Evolutionary conservation across 2,797 vertebrate genomes (phyloP).

Genomic region (Ficedula albicollis): DNA sequence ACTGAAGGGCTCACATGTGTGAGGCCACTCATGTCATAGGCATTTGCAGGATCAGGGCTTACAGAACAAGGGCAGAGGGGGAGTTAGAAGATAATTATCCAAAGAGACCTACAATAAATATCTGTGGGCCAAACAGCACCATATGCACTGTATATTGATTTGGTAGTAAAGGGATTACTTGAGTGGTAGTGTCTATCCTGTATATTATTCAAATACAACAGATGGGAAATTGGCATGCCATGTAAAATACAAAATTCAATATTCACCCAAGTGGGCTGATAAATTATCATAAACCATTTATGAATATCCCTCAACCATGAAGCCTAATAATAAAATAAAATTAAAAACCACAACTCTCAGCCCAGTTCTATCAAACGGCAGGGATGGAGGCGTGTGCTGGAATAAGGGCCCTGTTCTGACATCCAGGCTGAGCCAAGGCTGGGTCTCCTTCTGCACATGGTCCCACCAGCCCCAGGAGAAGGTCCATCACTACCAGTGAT

Average conservation of each 20-base stretch:
- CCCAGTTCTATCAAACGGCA: neutral
- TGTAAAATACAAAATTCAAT: slow-evolving; percentile 70
- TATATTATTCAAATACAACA: slow-evolving; percentile 74
- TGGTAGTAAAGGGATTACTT: slow-evolving; percentile 67
- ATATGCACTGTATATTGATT: slow-evolving; percentile 69
- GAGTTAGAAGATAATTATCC: slow-evolving; percentile 59
- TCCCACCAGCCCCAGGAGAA: neutral
- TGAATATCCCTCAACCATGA: slow-evolving; percentile 73
- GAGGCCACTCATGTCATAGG: neutral
- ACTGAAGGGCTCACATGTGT: neutral
- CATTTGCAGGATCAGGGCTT: slow-evolving; percentile 15
- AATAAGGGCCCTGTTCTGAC: neutral
- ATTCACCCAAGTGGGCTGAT: slow-evolving; percentile 73
- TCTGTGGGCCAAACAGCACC: slow-evolving; percentile 59
- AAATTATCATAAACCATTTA: slow-evolving; percentile 75
- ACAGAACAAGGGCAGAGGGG: slow-evolving; percentile 20
- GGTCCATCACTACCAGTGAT: neutral
- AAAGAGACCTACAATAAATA: slow-evolving; percentile 30
- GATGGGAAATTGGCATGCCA: slow-evolving; percentile 74
- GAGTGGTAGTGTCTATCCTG: slow-evolving; percentile 57
- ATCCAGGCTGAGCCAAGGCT: neutral
- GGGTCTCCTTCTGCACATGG: neutral
- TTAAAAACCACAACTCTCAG: slow-evolving; percentile 34
- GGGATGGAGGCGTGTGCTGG: neutral
- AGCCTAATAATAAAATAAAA: slow-evolving; percentile 69